These are phyloP conservation scores for Tinea pellionella DNA, from an alignment of 2,888 invertebrate genomes.

Conservation along the genomic window DNA sequence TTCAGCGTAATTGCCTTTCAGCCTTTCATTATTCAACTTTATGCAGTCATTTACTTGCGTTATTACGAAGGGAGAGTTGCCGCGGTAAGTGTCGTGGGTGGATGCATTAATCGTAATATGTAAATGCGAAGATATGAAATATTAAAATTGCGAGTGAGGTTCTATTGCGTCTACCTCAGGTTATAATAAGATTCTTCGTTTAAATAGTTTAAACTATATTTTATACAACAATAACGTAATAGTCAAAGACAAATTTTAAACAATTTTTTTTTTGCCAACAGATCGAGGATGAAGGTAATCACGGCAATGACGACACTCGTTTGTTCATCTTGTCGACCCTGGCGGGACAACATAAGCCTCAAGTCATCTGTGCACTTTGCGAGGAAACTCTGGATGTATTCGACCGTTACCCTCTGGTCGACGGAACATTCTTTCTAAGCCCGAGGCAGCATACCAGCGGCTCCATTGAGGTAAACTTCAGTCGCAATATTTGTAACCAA, in stretches of 20 bases:
- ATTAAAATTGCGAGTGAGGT: constrained; percentile 53
- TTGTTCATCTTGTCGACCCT: constrained; percentile 95
- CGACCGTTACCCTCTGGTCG: constrained; percentile 96
- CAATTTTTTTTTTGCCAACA: constrained; percentile 54
- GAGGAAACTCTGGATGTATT: constrained; percentile 91
- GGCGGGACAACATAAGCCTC: constrained; percentile 89
- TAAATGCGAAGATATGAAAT: constrained; percentile 61
- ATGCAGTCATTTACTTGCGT: constrained; percentile 67
- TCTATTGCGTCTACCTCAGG: constrained; percentile 28
- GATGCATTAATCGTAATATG: constrained; percentile 67
- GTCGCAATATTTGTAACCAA: too few species aligned
- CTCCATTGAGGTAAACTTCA: constrained; percentile 81
- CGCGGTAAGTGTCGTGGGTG: constrained; percentile 59
- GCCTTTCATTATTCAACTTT: constrained; percentile 68
- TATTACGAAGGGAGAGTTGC: constrained; percentile 62
- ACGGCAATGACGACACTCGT: constrained; percentile 97
- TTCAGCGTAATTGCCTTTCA: constrained; percentile 69
- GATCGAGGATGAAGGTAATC: constrained; percentile 99
- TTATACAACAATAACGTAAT: background rate
- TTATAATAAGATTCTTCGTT: background rate
- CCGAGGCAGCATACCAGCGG: constrained; percentile 90
- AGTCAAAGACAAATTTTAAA: background rate
- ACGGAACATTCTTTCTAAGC: constrained; percentile 97
- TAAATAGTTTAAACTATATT: background rate
- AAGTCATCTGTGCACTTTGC: constrained; percentile 89